phyloP scores from a whole-genome alignment of 2,797 vertebrate genomes.

The Malacoctenus gilli region DNA sequence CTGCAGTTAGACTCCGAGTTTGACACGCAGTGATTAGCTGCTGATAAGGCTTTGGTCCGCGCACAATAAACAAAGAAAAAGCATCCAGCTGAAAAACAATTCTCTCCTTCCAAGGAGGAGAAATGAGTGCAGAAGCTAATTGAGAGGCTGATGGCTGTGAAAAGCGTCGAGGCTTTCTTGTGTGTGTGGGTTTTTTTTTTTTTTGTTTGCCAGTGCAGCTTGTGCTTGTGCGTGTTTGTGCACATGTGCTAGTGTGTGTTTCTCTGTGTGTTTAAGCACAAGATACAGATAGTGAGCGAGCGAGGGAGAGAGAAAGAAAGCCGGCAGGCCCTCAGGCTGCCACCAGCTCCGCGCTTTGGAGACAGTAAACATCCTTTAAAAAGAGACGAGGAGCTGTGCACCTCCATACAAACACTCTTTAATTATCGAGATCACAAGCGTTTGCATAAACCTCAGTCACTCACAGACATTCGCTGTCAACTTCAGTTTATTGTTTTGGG shows the following conservation, averaged over 20 bases:
- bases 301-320: slow-evolving; percentile 55
- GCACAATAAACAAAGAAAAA: slow-evolving; percentile 74
- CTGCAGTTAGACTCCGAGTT: slow-evolving; percentile 66
- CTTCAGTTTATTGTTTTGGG: slow-evolving; percentile 53
- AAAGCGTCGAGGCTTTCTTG: slow-evolving; percentile 43
- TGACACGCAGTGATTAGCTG: slow-evolving; percentile 73
- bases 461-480: slow-evolving; percentile 66
- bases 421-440: slow-evolving; percentile 77
- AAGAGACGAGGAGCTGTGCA: slow-evolving; percentile 62
- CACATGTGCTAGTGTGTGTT: slow-evolving; percentile 20
- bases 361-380: slow-evolving; percentile 77
- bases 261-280: slow-evolving; percentile 57
- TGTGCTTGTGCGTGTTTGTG: slow-evolving; percentile 37
- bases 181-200: slow-evolving; percentile 51
- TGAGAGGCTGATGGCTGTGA: slow-evolving; percentile 75
- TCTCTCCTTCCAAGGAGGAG: slow-evolving; percentile 59
- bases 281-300: slow-evolving; percentile 55
- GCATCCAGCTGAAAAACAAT: slow-evolving; percentile 72
- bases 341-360: slow-evolving; percentile 70
- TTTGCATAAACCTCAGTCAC: slow-evolving; percentile 69
- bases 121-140: slow-evolving; percentile 77
- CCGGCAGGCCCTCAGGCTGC: slow-evolving; percentile 68
- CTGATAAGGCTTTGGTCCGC: slow-evolving; percentile 73
- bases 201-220: slow-evolving; percentile 40
- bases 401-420: slow-evolving; percentile 74